Evolutionary conservation across 2,797 vertebrate species (phyloP).

Genomic region (Brachymystax lenok): DNA sequence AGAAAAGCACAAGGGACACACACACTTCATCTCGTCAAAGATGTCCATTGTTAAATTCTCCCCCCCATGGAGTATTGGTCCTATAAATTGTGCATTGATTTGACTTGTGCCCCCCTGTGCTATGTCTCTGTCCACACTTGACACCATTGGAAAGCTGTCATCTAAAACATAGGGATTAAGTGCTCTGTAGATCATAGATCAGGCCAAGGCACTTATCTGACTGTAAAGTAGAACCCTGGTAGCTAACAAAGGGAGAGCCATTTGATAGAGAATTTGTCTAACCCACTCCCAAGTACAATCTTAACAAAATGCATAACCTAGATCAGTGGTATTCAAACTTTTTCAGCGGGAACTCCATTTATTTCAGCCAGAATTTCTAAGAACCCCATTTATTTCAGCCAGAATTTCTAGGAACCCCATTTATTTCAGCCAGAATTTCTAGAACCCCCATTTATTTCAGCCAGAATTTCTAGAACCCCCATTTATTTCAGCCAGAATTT

Average conservation of each 20-base stretch:
- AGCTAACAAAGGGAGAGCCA: constrained; percentile 10
- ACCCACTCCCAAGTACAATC: constrained; percentile 12
- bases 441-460: too few relatives aligned
- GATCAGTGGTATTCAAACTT: too few relatives aligned
- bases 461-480: too few relatives aligned
- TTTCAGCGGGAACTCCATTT: too few relatives aligned
- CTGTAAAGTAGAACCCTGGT: constrained; percentile 51
- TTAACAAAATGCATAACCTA: not conserved
- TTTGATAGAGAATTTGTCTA: not conserved
- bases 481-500: too few relatives aligned
- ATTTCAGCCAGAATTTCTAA: too few relatives aligned
- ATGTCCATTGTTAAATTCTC: constrained; percentile 21
- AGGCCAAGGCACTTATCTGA: constrained; percentile 71
- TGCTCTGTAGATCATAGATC: constrained; percentile 33
- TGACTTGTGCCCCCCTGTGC: constrained; percentile 5
- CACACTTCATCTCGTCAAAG: constrained; percentile 34
- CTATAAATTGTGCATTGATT: constrained; percentile 63
- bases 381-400: too few relatives aligned
- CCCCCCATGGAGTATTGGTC: constrained; percentile 57
- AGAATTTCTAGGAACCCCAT: too few relatives aligned
- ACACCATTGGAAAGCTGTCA: constrained; percentile 44
- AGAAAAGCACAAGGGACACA: constrained; percentile 59
- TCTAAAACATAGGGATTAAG: constrained; percentile 31
- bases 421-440: too few relatives aligned
- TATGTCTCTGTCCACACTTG: constrained; percentile 4